A percentile compares a stretch with the other conserved stretches of the same genome.
Conservation (phyloP, 2,797 vertebrate species). For the Macropodus opercularis region DNA sequence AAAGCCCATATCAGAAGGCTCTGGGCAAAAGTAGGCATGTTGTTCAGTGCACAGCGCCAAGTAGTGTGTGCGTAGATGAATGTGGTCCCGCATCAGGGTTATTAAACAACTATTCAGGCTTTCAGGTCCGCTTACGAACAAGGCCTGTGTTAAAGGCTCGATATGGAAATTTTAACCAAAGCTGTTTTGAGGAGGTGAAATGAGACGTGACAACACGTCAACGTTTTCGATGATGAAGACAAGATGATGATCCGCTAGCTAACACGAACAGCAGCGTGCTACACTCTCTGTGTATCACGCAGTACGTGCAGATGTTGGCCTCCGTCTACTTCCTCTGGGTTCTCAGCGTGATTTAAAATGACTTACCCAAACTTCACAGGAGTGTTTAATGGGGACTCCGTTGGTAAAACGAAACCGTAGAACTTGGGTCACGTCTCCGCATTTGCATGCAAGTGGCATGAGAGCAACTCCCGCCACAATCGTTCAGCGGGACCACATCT, state of each 20-base stretch:
- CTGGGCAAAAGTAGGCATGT: conserved; percentile 38
- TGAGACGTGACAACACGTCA: conserved; percentile 47
- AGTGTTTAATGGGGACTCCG: conserved; percentile 2
- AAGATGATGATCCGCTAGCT: conserved; percentile 23
- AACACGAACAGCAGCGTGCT: neutral
- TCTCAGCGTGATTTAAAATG: conserved; percentile 38
- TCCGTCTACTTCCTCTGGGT: neutral
- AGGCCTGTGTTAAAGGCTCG: conserved; percentile 28
- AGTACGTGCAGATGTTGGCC: conserved; percentile 9
- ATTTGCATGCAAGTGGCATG: conserved; percentile 53
- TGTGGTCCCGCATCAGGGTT: conserved; percentile 48
- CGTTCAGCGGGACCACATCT: conserved; percentile 49
- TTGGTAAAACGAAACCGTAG: conserved; percentile 17
- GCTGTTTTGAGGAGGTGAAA: conserved; percentile 28
- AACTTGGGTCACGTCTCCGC: conserved; percentile 27
- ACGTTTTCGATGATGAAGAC: conserved; percentile 20
- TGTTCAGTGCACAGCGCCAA: conserved; percentile 21
- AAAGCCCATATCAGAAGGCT: conserved; percentile 57
- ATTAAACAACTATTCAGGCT: conserved; percentile 55
- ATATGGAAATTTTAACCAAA: conserved; percentile 53
- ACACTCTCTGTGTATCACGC: neutral
- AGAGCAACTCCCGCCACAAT: conserved; percentile 48
- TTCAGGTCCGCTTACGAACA: conserved; percentile 45
- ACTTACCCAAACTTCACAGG: conserved; percentile 31
- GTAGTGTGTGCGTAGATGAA: conserved; percentile 41